Evolutionary conservation across 2,113 vertebrate species (phyloP).

Genomic region (Upupa epops): DNA sequence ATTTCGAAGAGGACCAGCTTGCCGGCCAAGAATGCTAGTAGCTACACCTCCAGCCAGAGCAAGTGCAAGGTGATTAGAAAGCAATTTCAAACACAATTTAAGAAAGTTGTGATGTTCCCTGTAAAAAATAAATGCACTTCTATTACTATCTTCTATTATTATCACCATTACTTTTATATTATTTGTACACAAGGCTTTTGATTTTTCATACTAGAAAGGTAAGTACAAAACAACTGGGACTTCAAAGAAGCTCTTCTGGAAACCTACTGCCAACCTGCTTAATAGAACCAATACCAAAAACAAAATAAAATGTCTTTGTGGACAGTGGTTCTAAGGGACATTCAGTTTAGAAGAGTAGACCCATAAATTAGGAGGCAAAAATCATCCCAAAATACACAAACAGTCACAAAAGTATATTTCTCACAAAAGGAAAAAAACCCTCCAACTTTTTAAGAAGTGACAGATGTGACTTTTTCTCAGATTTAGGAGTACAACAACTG

Average conservation of each 20-base stretch:
- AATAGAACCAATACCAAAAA: neutral
- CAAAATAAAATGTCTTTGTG: neutral
- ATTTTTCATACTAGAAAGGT: neutral
- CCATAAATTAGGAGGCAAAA: neutral
- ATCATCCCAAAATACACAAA: neutral
- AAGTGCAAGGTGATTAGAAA: constrained; percentile 96
- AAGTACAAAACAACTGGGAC: neutral
- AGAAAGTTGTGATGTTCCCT: constrained; percentile 97
- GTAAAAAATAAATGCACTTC: neutral
- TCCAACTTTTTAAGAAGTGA: neutral
- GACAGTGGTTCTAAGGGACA: neutral
- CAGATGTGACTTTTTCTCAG: neutral
- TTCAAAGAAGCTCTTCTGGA: neutral
- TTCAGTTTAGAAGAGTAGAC: neutral
- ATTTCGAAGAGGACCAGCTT: constrained; percentile 93
- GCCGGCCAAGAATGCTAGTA: constrained; percentile 94
- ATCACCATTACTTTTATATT: neutral
- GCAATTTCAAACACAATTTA: constrained; percentile 92
- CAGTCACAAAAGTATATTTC: neutral
- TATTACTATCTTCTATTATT: neutral
- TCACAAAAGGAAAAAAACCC: neutral
- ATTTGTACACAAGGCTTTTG: neutral
- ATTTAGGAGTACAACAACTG: neutral
- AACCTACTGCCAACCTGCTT: neutral
- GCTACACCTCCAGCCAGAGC: constrained; percentile 95